Base-by-base conservation (phyloP, 2,888 invertebrate species). In the Dione juno region DNA sequence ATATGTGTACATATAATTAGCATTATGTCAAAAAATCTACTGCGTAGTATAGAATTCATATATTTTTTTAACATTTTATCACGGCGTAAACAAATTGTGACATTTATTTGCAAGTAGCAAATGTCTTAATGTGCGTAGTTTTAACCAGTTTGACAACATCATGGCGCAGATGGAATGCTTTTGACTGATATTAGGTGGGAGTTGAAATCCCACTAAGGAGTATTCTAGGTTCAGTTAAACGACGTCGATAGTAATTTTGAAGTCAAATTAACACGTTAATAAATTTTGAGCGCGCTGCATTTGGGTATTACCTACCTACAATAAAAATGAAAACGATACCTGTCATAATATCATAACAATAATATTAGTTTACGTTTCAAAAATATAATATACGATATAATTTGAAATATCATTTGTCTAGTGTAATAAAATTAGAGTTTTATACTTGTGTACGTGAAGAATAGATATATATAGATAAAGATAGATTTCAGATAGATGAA, bases 161-260 rank as follows among this genome's bases (percentile, higher is more conserved):
- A 11, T 54, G n/a, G 54, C n/a, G n/a, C 35, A 16, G n/a, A 16
- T 16, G 37, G n/a, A 54, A 54, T 54, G 37, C n/a, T n/a, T 54
- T n/a, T 54, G 9, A 35, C n/a, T 54, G 10, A 19, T 11, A 16
- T 10, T 50, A 16, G 6, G 19, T 50, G 50, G 16, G 6, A 50
- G 19, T 50, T 50, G 19, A 50, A 50, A 50, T 50, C 48, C 10
- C 1, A 48, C 48, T 48, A 0, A 3, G 16, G 48, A 10, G 8
- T 48, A 10, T 48, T 16, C 10, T n/a, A 16, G n/a, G n/a, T n/a
- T n/a, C n/a, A 48, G 48, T n/a, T 48, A 10, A 9, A 16, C n/a
- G n/a, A n/a, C 8, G n/a, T 45, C n/a, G 7, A n/a, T 6, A 7
- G 1, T n/a, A 45, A n/a, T n/a, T 45, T 43, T 43, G 43, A 6